Percentiles rank a stretch among this genome's conserved stretches.
These are phyloP conservation scores for Phyllotreta striolata DNA, from an alignment of 2,888 invertebrate genomes.

Conservation along the genomic window DNA sequence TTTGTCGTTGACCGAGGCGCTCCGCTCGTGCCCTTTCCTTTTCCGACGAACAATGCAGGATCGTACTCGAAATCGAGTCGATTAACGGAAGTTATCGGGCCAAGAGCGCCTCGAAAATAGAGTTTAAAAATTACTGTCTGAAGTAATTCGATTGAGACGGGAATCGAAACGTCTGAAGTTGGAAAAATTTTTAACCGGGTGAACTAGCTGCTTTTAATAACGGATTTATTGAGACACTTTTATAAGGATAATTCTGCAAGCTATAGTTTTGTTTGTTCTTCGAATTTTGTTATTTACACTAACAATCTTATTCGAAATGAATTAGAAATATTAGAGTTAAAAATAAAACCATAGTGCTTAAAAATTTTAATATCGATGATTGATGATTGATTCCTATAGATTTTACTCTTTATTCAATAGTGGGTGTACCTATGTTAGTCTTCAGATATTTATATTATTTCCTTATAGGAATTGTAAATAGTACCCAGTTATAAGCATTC, in stretches of 20 bases:
- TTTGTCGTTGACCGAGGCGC: slow-evolving; percentile 15
- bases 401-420: no score
- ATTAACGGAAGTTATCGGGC: neutral
- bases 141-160: slow-evolving; percentile 5
- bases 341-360: no score
- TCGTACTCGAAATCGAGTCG: slow-evolving; percentile 15
- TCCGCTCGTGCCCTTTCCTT: slow-evolving; percentile 23
- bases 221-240: no score
- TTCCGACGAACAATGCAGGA: slow-evolving; percentile 15
- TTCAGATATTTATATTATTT: no score
- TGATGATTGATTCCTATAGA: no score
- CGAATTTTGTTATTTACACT: no score
- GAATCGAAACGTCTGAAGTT: neutral
- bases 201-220: neutral
- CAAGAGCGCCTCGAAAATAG: neutral
- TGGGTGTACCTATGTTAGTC: no score
- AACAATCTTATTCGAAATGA: no score
- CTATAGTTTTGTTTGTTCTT: no score
- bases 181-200: neutral
- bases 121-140: neutral
- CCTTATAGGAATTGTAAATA: neutral
- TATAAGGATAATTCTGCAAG: no score
- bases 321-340: no score
- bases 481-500: slow-evolving; percentile 27
- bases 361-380: no score